phyloP scores from a whole-genome alignment of 2,113 vertebrate genomes.

The Origma solitaria region DNA sequence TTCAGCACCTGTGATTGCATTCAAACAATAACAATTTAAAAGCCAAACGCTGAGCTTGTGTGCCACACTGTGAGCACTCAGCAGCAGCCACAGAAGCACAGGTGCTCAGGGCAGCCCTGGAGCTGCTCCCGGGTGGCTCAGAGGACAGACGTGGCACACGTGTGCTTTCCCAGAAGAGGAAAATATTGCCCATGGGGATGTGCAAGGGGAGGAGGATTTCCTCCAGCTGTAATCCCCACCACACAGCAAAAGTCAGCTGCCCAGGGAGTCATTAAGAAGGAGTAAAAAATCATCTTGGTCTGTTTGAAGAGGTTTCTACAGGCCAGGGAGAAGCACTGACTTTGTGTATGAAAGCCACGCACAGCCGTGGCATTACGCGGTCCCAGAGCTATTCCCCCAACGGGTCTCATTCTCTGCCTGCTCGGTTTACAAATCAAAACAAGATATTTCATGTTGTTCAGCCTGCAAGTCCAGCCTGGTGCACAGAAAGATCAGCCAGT shows the following conservation, averaged over 20 bases:
- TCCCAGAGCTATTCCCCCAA: background rate
- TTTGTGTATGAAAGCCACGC: background rate
- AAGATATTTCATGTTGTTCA: background rate
- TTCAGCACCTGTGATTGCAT: background rate
- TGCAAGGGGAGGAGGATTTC: background rate
- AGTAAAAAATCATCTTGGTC: background rate
- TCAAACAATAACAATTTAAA: background rate
- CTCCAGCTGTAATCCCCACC: background rate
- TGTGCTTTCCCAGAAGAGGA: background rate
- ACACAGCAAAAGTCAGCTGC: background rate
- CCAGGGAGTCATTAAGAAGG: background rate
- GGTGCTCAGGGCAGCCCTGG: background rate
- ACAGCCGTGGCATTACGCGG: fast-evolving
- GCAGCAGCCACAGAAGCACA: background rate
- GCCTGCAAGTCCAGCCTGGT: background rate
- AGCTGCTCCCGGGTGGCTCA: background rate
- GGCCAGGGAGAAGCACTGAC: background rate
- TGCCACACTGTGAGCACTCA: background rate
- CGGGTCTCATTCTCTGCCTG: background rate
- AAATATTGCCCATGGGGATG: background rate
- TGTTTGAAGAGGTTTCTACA: background rate
- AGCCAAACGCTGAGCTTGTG: background rate
- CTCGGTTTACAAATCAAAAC: background rate
- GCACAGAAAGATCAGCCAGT: background rate
- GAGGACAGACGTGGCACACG: background rate